phyloP scores from a whole-genome alignment of 2,888 invertebrate genomes.

The Liodrosophila aerea region DNA sequence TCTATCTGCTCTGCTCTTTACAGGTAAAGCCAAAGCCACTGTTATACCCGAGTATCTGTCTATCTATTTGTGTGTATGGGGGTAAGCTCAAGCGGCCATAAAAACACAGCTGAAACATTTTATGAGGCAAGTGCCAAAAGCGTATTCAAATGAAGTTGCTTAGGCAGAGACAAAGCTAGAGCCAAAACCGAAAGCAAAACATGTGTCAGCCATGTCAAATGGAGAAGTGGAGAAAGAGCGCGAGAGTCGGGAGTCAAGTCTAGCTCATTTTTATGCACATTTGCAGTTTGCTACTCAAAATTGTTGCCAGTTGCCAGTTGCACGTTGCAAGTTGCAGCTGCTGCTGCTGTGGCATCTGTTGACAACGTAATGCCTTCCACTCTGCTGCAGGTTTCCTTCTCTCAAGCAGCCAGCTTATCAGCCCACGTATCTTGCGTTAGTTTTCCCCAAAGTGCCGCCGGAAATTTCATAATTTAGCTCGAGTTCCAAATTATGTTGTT shows the following conservation, averaged over 20 bases:
- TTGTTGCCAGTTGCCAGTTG: conserved; percentile 29
- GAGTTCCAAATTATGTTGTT: conserved; percentile 66
- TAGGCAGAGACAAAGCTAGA: conserved; percentile 30
- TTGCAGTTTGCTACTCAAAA: conserved; percentile 38
- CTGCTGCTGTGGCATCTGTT: conserved; percentile 10
- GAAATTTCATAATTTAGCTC: conserved; percentile 68
- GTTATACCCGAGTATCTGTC: neutral
- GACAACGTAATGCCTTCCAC: conserved; percentile 21
- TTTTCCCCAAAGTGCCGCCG: conserved; percentile 54
- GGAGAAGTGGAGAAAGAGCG: neutral
- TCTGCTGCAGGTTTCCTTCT: conserved; percentile 37
- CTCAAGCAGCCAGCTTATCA: conserved; percentile 38
- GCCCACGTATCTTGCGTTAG: conserved; percentile 41
- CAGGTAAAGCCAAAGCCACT: conserved; percentile 50
- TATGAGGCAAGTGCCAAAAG: conserved; percentile 69
- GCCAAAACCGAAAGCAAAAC: conserved; percentile 60
- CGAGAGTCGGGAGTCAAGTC: conserved; percentile 17
- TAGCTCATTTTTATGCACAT: conserved; percentile 50
- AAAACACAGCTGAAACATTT: conserved; percentile 45
- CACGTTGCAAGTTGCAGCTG: conserved; percentile 35
- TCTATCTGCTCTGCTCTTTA: conserved; percentile 31
- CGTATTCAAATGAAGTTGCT: conserved; percentile 70
- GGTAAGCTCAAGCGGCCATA: conserved; percentile 32
- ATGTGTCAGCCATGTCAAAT: conserved; percentile 70
- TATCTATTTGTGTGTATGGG: conserved; percentile 1